Conservation (phyloP, 2,797 vertebrate genomes). For the Chelmon rostratus region DNA sequence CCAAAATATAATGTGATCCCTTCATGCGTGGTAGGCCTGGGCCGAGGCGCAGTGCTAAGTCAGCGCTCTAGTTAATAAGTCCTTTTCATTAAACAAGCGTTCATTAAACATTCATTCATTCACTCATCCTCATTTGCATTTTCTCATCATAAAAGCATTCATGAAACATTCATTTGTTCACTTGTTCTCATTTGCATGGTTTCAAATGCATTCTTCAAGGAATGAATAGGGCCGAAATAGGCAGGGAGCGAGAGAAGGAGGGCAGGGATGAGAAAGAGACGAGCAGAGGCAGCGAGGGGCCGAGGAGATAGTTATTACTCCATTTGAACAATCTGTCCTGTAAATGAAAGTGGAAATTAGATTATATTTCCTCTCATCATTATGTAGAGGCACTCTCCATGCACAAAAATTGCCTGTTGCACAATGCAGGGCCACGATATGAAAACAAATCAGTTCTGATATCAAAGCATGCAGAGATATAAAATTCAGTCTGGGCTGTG, state of each 20-base stretch:
- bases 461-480: constrained; percentile 47
- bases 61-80: constrained; percentile 84
- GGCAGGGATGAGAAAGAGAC: constrained; percentile 17
- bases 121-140: constrained; percentile 84
- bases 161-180: constrained; percentile 86
- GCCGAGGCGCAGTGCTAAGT: constrained; percentile 70
- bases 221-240: constrained; percentile 61
- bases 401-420: constrained; percentile 54
- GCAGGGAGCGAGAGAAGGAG: constrained; percentile 32
- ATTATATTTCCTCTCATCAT: constrained; percentile 69
- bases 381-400: constrained; percentile 53
- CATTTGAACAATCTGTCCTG: constrained; percentile 72
- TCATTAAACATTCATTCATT: constrained; percentile 86
- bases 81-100: constrained; percentile 86
- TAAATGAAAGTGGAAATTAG: constrained; percentile 79
- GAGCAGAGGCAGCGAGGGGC: constrained; percentile 17
- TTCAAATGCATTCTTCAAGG: constrained; percentile 70
- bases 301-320: constrained; percentile 67
- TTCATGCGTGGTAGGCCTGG: constrained; percentile 62
- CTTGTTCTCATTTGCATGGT: constrained; percentile 79
- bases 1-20: constrained; percentile 72
- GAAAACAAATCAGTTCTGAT: constrained; percentile 58
- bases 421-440: constrained; percentile 38
- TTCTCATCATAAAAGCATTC: constrained; percentile 82
- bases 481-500: constrained; percentile 27